Percentiles rank a stretch among this genome's conserved stretches.
These are phyloP conservation scores for Xenus cinereus DNA, from an alignment of 2,113 vertebrate genomes.

Conservation along the genomic window DNA sequence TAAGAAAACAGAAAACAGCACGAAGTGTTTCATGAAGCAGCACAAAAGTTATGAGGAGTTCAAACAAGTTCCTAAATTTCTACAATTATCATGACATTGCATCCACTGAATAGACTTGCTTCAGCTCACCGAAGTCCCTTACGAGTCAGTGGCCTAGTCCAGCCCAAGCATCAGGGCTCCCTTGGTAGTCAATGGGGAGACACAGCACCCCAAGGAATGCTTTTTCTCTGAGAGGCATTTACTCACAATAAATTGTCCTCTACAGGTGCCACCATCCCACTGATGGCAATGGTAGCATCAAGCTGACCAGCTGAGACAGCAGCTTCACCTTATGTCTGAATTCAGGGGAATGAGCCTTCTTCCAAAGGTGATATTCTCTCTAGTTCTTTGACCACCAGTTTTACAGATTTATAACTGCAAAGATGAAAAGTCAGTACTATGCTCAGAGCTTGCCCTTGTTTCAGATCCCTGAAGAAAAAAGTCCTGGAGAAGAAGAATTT, in stretches of 20 bases:
- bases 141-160: neutral
- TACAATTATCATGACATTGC: neutral
- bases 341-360: neutral
- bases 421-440: neutral
- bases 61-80: neutral
- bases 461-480: neutral
- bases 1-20: neutral
- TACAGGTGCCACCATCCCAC: neutral
- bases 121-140: neutral
- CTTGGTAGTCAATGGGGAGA: neutral
- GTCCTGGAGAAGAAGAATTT: neutral
- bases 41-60: neutral
- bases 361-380: neutral
- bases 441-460: neutral
- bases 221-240: neutral
- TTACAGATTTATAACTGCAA: neutral
- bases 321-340: neutral
- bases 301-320: neutral
- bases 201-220: neutral
- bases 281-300: neutral
- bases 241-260: neutral
- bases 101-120: neutral
- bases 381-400: neutral
- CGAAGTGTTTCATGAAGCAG: neutral
- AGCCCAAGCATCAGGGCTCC: neutral